Percentiles rank a stretch among this genome's conserved stretches.
phyloP scores from a whole-genome alignment of 2,888 invertebrate species.

The Peribatodes rhomboidaria region DNA sequence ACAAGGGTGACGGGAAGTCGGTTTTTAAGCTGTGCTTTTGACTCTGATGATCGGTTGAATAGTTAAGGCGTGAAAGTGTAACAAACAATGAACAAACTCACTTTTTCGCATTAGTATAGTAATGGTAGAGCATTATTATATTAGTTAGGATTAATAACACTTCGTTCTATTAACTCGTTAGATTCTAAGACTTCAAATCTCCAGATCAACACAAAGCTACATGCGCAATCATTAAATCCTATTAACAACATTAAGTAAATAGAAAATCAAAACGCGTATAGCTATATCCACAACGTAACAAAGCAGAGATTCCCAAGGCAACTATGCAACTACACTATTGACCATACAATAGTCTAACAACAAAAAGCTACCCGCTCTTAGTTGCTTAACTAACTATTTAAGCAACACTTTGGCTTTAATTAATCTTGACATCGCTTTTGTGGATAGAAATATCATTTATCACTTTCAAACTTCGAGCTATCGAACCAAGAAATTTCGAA shows the following conservation, averaged over 20 bases:
- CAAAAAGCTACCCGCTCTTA: conserved; percentile 71
- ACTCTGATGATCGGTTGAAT: no score
- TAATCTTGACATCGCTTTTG: conserved; percentile 82
- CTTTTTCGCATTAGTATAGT: no score
- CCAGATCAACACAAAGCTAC: conserved; percentile 29
- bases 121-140: no score
- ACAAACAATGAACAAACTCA: no score
- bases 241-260: conserved; percentile 38
- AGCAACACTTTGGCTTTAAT: conserved; percentile 80
- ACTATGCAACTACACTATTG: conserved; percentile 44
- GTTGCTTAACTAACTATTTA: conserved; percentile 82
- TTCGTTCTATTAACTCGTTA: background rate
- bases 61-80: no score
- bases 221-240: conserved; percentile 41
- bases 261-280: conserved; percentile 37
- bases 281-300: conserved; percentile 32
- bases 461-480: conserved; percentile 71
- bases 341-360: conserved; percentile 42
- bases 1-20: no score
- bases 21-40: no score
- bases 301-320: conserved; percentile 38
- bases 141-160: background rate
- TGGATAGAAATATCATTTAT: conserved; percentile 79
- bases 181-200: conserved; percentile 1
- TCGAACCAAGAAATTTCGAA: conserved; percentile 69